Evolutionary conservation across 2,113 vertebrate genomes (phyloP), one percentile per base, ranked within the genome.

Genomic region (Hemibagrus wyckioides): DNA sequence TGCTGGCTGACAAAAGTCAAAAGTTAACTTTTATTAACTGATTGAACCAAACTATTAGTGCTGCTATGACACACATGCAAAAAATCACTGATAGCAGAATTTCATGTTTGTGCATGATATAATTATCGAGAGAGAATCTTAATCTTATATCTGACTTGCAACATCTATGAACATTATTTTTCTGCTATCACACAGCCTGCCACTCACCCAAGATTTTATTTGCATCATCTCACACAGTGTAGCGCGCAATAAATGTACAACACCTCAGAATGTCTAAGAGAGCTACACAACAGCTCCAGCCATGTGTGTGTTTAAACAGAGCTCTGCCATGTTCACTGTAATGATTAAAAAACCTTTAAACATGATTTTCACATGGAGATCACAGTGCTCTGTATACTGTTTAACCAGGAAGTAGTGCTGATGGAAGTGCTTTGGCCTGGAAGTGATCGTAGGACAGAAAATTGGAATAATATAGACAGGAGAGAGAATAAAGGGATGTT

Each of bases 201-300:
- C 1, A 67, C 14, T 30, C 30, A 11, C 15, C 30, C 13, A 36
- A 36, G 6, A 67, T 67, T 33, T 67, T 67, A 21, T 39, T 39
- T 39, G 14, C 6, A 11, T 73, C 3, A 41, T 41, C 36, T 41
- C 36, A 73, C 39, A 39, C 21, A 44, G 23, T 28, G 23, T 75
- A 28, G 25, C 17, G 3, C 15, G 14, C 65, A 41, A 25, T 73
- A 73, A 25, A 75, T 41, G 1, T 75, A 44, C 23, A 75, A 28
- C 21, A 75, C 9, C 11, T 23, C 39, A 44, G 23, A 87, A 69
- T 57, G 39, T 80, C 69, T 88, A 81, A 90, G 87, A 75, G 48
- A 80, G 61, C 80, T 80, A 82, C 80, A 92, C 81, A 85, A 85
- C 87, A 84, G 81, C 88, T 48, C 65, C 30, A 5, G 50, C 44